Evolutionary conservation across 53 echinoderm and acorn worm species (phyloP).

Genomic region (Holothuria leucospilota): DNA sequence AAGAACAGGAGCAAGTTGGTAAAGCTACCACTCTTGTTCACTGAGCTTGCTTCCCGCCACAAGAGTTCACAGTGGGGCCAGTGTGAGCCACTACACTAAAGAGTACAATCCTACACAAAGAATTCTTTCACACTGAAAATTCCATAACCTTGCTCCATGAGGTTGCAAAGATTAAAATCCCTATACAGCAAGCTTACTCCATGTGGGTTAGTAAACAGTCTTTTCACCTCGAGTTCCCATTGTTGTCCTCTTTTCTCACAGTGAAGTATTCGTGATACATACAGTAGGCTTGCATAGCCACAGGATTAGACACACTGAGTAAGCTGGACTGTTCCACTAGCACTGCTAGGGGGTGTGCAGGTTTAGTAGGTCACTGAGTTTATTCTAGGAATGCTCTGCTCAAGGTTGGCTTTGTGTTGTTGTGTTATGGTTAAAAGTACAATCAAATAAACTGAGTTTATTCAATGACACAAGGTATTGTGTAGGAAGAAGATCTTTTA

Average conservation of each 20-base stretch:
- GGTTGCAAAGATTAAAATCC: conserved; percentile 32
- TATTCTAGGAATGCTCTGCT: not conserved
- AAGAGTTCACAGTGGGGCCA: conserved; percentile 42
- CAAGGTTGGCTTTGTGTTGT: conserved; percentile 17
- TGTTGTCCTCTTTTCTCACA: conserved; percentile 8
- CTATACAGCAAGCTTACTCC: conserved; percentile 16
- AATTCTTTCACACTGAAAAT: conserved; percentile 36
- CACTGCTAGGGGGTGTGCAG: not conserved
- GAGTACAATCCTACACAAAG: conserved; percentile 18
- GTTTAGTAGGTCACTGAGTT: not conserved
- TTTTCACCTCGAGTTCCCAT: conserved; percentile 1
- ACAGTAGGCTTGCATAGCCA: conserved; percentile 22
- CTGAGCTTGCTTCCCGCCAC: conserved; percentile 33
- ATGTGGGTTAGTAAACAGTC: conserved; percentile 31
- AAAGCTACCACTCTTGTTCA: conserved; percentile 22
- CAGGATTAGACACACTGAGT: conserved; percentile 39
- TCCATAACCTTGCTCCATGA: conserved; percentile 14
- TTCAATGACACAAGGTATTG: not conserved
- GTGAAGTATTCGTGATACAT: not conserved
- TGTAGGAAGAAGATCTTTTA: not conserved
- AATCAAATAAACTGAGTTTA: no score
- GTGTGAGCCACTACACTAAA: not conserved
- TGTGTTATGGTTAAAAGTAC: not conserved
- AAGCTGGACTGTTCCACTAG: conserved; percentile 41
- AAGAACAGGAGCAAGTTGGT: conserved; percentile 20